Evolutionary conservation across 92 coral and sea anemone species (phyloP).

Genomic region (Phenganax marumi): DNA sequence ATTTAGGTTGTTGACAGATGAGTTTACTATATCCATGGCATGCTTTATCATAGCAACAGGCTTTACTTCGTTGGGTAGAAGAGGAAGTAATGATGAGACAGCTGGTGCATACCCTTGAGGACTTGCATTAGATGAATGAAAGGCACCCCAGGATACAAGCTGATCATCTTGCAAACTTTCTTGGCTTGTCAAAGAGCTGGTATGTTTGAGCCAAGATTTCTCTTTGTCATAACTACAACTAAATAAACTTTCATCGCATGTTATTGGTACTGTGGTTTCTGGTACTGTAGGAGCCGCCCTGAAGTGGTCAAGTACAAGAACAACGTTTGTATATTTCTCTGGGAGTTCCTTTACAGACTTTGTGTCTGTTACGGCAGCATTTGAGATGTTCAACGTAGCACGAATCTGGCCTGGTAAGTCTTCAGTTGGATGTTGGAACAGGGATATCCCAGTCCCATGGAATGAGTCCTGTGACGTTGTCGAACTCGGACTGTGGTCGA

Average conservation of each 20-base stretch:
- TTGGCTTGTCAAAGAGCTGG: no score
- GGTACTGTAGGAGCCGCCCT: conserved; percentile 40
- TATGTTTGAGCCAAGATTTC: no score
- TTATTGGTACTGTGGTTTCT: not conserved
- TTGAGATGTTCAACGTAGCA: conserved; percentile 9
- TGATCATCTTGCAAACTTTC: not conserved
- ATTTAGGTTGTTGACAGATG: not conserved
- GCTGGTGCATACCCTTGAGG: not conserved
- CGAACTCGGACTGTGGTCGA: conserved; percentile 69
- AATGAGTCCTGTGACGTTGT: conserved; percentile 64
- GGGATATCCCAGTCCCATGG: conserved; percentile 62
- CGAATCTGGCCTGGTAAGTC: conserved; percentile 47
- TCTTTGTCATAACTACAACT: no score
- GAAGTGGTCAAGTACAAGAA: conserved; percentile 42
- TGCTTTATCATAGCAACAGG: conserved; percentile 63
- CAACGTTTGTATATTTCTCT: conserved; percentile 46
- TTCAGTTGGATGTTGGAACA: conserved; percentile 55
- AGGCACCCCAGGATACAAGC: conserved; percentile 44
- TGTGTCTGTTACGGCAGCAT: conserved; percentile 28
- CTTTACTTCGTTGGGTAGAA: conserved; percentile 64
- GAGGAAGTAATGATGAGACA: conserved; percentile 42
- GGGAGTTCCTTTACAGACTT: conserved; percentile 59
- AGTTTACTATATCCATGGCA: conserved; percentile 60
- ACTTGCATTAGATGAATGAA: not conserved
- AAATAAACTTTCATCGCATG: no score